These are phyloP conservation scores for Hyperoodon ampullatus DNA, from an alignment of 2,113 vertebrate genomes.

Conservation along the genomic window DNA sequence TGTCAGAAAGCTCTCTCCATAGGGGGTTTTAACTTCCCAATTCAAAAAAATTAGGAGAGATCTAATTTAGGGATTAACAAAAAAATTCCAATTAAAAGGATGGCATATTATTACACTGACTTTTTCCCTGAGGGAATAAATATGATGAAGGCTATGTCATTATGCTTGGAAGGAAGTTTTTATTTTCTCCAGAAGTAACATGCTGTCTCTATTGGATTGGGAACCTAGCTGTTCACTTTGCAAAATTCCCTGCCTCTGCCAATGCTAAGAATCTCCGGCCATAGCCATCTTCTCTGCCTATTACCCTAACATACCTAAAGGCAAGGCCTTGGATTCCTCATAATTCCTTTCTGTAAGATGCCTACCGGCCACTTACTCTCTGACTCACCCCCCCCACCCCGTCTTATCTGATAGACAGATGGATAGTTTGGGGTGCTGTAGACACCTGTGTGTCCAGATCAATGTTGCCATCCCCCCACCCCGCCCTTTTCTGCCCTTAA, in stretches of 20 bases:
- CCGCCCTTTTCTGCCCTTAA: background rate
- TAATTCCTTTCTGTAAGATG: background rate
- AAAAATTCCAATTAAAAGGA: background rate
- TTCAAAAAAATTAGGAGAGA: background rate
- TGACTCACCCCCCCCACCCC: too few relatives aligned
- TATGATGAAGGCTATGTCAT: background rate
- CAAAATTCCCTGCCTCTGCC: too few relatives aligned
- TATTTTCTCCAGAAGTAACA: background rate
- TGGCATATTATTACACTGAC: background rate
- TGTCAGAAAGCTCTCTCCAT: background rate
- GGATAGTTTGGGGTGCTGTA: background rate
- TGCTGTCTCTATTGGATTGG: background rate
- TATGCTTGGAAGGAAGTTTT: background rate
- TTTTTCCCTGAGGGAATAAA: background rate
- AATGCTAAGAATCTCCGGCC: background rate
- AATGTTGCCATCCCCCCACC: background rate
- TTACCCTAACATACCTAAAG: background rate
- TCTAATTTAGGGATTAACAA: background rate
- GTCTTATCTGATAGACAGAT: background rate
- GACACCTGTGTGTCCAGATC: background rate
- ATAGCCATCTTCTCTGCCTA: too few relatives aligned
- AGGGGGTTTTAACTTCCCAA: background rate
- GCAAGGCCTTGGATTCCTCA: rapidly evolving
- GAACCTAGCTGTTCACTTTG: background rate
- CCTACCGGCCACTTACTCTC: background rate